Conservation (phyloP, 64 coral and sea anemone genomes). For the Cladopsammia gracilis region DNA sequence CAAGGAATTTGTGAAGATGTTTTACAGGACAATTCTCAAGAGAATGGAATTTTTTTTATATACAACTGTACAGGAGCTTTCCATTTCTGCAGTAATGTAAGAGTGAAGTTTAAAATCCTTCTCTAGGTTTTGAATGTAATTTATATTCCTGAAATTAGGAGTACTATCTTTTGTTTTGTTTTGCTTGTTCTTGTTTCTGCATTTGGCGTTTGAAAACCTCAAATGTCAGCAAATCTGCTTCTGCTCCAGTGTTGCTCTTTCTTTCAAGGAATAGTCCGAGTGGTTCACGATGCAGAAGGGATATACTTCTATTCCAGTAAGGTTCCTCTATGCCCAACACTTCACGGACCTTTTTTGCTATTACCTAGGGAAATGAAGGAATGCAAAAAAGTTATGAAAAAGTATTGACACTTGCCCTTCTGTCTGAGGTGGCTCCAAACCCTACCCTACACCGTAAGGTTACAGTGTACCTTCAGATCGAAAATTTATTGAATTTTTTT, state of each 20-base stretch:
- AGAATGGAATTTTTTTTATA: no score
- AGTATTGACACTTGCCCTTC: no score
- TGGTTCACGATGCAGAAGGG: slow-evolving; percentile 76
- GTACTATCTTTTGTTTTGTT: slow-evolving; percentile 48
- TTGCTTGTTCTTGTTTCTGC: slow-evolving; percentile 81
- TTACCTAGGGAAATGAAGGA: slow-evolving; percentile 49
- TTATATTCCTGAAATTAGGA: background rate
- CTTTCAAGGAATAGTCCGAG: slow-evolving; percentile 91
- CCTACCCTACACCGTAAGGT: no score
- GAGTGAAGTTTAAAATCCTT: background rate
- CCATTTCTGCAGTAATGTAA: no score
- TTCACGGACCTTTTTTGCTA: slow-evolving; percentile 83
- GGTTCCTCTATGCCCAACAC: slow-evolving; percentile 86
- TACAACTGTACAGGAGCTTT: no score
- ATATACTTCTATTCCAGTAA: slow-evolving; percentile 95
- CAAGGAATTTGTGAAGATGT: background rate
- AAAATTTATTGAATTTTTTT: no score
- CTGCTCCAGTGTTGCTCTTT: slow-evolving; percentile 84
- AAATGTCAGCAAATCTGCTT: slow-evolving; percentile 82
- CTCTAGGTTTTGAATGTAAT: background rate
- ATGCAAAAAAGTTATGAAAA: background rate
- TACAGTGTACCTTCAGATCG: no score
- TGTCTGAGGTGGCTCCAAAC: no score
- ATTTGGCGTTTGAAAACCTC: slow-evolving; percentile 81
- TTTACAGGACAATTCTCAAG: no score